Percentiles rank a stretch among this genome's conserved stretches.
Evolutionary conservation across 2,888 invertebrate genomes (phyloP).

Genomic region (Epinotia ramella): DNA sequence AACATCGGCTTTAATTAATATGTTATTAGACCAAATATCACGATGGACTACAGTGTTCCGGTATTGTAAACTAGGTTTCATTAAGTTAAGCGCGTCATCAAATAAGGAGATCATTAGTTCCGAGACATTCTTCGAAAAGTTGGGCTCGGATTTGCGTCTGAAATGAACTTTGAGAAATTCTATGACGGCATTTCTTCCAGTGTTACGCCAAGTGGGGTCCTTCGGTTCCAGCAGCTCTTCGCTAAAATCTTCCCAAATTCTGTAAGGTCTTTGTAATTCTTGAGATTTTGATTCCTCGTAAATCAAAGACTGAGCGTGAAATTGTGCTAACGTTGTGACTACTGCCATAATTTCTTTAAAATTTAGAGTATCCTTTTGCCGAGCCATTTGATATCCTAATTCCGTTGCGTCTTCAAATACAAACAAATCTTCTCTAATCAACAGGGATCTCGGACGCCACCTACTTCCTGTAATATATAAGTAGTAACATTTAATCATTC

Average conservation of each 20-base stretch:
- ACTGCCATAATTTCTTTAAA: constrained; percentile 72
- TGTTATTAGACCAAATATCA: constrained; percentile 87
- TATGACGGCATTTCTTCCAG: constrained; percentile 70
- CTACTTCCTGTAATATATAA: constrained; percentile 48
- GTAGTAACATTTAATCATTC: background rate
- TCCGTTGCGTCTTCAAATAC: constrained; percentile 74
- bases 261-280: constrained; percentile 64
- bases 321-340: constrained; percentile 74
- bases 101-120: constrained; percentile 60
- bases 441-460: constrained; percentile 69
- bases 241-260: constrained; percentile 71
- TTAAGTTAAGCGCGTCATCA: constrained; percentile 60
- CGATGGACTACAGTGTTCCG: constrained; percentile 85
- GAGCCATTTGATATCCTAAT: constrained; percentile 68
- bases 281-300: constrained; percentile 74
- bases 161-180: constrained; percentile 71
- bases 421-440: constrained; percentile 66
- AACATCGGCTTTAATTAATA: constrained; percentile 76
- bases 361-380: constrained; percentile 60
- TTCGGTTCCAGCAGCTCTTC: constrained; percentile 65
- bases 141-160: constrained; percentile 58
- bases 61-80: constrained; percentile 72
- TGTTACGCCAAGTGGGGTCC: constrained; percentile 65
- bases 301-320: constrained; percentile 80
- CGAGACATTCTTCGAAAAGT: constrained; percentile 60